Evolutionary conservation across 2,797 vertebrate genomes (phyloP), one percentile per base, ranked within the genome.

Genomic region (Sebastiscus tertius): DNA sequence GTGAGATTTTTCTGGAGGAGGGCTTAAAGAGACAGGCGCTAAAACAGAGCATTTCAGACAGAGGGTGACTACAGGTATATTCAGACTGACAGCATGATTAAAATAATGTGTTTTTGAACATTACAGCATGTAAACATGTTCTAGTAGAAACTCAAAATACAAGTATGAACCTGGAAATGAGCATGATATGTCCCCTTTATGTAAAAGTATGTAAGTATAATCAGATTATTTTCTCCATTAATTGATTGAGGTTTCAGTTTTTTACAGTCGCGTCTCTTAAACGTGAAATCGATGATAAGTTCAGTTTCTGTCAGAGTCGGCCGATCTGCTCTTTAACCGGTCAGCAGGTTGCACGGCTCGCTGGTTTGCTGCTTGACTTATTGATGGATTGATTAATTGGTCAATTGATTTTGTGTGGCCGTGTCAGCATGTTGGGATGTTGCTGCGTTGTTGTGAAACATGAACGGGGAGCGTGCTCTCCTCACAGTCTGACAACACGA

Each of bases 381-480:
- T 18, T 64, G 73, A 77, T 20, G 26, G 49, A 70, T 78, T 61
- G 74, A 75, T 78, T 62, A 2, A 77, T 55, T 8, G 60, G 49
- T 2, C 2, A 10, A 75, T 80, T 55, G 73, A 75, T 58, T 34
- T 9, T 2, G 10, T 12, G n/a, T 52, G 46, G 16, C 65, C 2
- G 3, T 1, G 56, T 88, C 80, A 79, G 80, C 83, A 8, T 7
- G 80, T 75, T 72, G 3, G 22, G 22, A 65, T 29, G 73, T 20
- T 36, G 65, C 46, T 1, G 33, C 11, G 60, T 27, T 46, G 66
- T 58, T 67, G 66, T 79, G 77, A 77, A 77, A 78, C 80, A 64
- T 52, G 70, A 52, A 29, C 12, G 20, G 34, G 31, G 24, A 75
- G 52, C 22, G 6, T 39, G 72, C 29, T 72, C 71, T 39, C 13